Conservation (phyloP, 2,797 vertebrate genomes). For the Coreius guichenoti region DNA sequence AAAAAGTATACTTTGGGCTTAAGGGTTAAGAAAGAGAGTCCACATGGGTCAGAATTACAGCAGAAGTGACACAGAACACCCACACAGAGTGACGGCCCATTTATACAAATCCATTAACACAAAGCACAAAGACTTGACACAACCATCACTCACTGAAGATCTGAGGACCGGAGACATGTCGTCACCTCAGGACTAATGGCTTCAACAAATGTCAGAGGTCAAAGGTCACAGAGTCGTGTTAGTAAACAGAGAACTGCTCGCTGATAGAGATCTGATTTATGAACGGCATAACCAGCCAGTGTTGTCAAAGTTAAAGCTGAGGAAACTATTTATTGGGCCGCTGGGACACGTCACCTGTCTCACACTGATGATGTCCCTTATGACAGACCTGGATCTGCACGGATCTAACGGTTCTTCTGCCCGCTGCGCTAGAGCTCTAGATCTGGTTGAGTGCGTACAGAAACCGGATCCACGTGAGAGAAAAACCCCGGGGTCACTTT, state of each 20-base stretch:
- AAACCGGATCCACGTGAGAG: slow-evolving; percentile 42
- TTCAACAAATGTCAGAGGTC: slow-evolving; percentile 44
- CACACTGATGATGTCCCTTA: not conserved
- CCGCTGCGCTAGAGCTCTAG: not conserved
- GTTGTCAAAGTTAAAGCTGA: slow-evolving; percentile 7
- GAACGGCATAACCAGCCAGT: not conserved
- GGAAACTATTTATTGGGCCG: not conserved
- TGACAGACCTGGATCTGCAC: not conserved
- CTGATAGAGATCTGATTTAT: slow-evolving; percentile 40
- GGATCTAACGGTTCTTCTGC: not conserved
- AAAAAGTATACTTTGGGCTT: no score
- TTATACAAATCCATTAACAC: slow-evolving; percentile 42
- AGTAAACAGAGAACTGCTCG: slow-evolving; percentile 37
- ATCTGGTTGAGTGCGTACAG: not conserved
- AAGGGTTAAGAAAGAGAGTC: not conserved
- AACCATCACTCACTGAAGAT: slow-evolving; percentile 35
- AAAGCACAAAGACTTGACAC: slow-evolving; percentile 24
- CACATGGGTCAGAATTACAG: not conserved
- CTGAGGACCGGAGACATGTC: slow-evolving; percentile 37
- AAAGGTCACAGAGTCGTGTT: slow-evolving; percentile 32
- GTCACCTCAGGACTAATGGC: slow-evolving; percentile 35
- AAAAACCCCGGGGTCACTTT: not conserved
- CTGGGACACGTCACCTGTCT: slow-evolving; percentile 8
- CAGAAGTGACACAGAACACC: not conserved
- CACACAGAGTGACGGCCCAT: slow-evolving; percentile 6